A percentile compares a stretch with the other conserved stretches of the same genome.
Evolutionary conservation across 2,113 vertebrate species (phyloP).

Genomic region (Nycticebus coucang): DNA sequence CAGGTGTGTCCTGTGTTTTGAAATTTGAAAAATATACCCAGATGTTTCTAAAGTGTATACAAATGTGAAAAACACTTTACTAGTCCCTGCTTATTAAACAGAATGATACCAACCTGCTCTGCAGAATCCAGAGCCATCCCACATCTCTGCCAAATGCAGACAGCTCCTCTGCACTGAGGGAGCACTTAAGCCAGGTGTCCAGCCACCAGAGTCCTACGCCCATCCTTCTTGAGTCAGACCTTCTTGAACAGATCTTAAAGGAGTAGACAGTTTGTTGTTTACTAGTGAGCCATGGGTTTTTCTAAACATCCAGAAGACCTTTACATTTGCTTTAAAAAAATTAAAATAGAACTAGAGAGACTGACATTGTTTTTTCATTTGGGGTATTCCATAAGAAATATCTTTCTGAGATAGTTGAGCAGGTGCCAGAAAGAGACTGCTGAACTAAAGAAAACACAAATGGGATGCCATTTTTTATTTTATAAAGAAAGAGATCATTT

Average conservation of each 20-base stretch:
- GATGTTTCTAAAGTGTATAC: not conserved
- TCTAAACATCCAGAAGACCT: not conserved
- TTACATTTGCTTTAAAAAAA: conserved; percentile 35
- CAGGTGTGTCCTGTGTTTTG: not conserved
- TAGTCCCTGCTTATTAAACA: not conserved
- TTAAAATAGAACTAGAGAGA: not conserved
- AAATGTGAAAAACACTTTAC: not conserved
- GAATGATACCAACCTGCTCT: not conserved
- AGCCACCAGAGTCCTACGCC: not conserved
- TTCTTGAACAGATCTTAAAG: not conserved
- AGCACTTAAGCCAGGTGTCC: not conserved
- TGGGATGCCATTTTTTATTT: conserved; percentile 40
- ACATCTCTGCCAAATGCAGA: not conserved
- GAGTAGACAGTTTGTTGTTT: not conserved
- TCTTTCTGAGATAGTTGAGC: not conserved
- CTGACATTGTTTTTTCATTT: not conserved
- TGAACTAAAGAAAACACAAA: conserved; percentile 14
- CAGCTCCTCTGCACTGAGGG: no score
- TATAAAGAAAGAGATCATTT: conserved; percentile 51
- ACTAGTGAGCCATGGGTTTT: not conserved
- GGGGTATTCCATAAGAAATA: not conserved
- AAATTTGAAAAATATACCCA: conserved; percentile 1
- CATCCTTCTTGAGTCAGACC: not conserved
- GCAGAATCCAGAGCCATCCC: not conserved
- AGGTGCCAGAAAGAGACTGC: conserved; percentile 24